Base-by-base conservation (phyloP, 2,113 vertebrate species). In the Phrynocephalus versicolor region DNA sequence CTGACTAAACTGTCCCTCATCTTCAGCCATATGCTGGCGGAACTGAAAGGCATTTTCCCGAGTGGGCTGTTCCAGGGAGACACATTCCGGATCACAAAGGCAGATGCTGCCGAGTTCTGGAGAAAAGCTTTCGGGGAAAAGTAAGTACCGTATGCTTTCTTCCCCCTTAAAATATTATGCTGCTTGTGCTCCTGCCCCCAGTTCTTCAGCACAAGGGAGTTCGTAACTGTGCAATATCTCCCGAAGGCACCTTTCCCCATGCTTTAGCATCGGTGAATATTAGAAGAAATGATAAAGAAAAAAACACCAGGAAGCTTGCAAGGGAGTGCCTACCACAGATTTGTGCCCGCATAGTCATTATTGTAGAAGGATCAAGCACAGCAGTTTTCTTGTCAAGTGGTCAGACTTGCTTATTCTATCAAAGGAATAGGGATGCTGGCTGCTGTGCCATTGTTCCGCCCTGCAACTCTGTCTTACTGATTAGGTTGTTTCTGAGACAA, bases 11-110 rank as follows among this genome's bases (percentile, higher is more conserved):
- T 99, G 79, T 99, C 99, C 21, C 94, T 99, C 93, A 99, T 99
- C 94, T 99, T 99, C 97, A 99, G 99, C 93, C 99, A 99, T 93
- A 99, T 99, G 99, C 95, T 99, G 93, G 98, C 98, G 14, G 99
- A 99, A 83, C 96, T 99, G 55, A 99, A 99, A 96, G 99, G 98
- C 67, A 99, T 99, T 93, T 99, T 99, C 92, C 99, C 98, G 84
- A 98, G 96, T 0, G 98, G 99, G 62, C 96, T 98, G 51, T 99
- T 99, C 94, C 98, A 99, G 91, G 99, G 99, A 30, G 99, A 99
- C 94, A 98, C 97, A 0, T 99, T 99, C 95, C 96, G 99, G 90
- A 99, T 99, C 94, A 99, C 99, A 82, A 99, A 99, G 96, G 98
- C 99, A 41, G 99, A 99, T 58, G 99, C 99, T 86, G 98, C 99